Evolutionary conservation across 2,888 invertebrate species (phyloP).

Genomic region (Lithophane ornitopus): DNA sequence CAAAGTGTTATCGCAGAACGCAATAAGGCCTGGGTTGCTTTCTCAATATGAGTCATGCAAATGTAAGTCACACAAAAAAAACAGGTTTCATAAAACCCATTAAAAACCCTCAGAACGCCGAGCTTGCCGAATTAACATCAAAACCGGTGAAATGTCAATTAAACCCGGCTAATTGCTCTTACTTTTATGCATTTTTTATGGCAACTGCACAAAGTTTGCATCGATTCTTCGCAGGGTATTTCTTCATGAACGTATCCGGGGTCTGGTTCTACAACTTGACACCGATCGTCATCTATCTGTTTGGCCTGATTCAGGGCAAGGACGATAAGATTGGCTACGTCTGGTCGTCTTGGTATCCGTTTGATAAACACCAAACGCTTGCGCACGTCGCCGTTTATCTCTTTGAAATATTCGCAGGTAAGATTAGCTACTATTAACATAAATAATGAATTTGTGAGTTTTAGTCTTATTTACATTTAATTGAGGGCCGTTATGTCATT

Average conservation of each 20-base stretch:
- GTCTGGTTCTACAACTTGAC: constrained; percentile 87
- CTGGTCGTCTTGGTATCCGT: constrained; percentile 88
- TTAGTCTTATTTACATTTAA: constrained; percentile 19
- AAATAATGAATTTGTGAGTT: constrained; percentile 45
- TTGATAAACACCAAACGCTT: constrained; percentile 81
- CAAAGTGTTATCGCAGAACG: background rate
- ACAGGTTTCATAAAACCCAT: constrained; percentile 37
- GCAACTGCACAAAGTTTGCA: background rate
- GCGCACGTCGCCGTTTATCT: constrained; percentile 83
- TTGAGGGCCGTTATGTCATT: background rate
- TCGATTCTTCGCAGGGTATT: constrained; percentile 79
- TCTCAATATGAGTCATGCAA: constrained; percentile 26
- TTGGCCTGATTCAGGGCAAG: constrained; percentile 73
- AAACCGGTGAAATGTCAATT: background rate
- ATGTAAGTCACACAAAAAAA: constrained; percentile 7
- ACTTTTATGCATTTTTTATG: constrained; percentile 5
- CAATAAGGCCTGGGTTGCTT: constrained; percentile 7
- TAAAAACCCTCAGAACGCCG: background rate
- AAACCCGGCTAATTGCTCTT: background rate
- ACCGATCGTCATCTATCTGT: constrained; percentile 80
- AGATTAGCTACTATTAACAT: constrained; percentile 54
- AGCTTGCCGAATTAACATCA: constrained; percentile 11
- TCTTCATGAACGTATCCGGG: constrained; percentile 78
- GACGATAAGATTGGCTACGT: constrained; percentile 80
- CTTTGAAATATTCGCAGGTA: constrained; percentile 85